phyloP scores from a whole-genome alignment of 2,888 invertebrate species.

The Micoletzkya japonica region DNA sequence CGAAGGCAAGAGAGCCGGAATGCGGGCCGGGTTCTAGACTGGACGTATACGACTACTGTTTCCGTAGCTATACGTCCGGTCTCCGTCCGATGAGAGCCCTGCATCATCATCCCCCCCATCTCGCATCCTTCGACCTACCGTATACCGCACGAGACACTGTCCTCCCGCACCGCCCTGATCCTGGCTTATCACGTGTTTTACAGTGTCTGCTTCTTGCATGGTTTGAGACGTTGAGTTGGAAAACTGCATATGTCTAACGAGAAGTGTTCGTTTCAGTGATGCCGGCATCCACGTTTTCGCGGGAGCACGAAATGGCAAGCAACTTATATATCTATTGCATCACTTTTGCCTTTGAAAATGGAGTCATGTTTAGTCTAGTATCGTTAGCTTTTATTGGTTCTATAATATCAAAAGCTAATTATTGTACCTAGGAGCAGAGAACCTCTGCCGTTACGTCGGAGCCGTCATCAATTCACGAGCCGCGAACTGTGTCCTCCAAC shows the following conservation, averaged over 20 bases:
- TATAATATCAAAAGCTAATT: background rate
- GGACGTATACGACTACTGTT: background rate
- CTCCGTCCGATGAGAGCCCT: background rate
- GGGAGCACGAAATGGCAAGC: conserved; percentile 17
- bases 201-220: too few species aligned
- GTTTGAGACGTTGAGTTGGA: too few species aligned
- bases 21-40: conserved; percentile 11
- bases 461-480: background rate
- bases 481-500: background rate
- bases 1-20: conserved; percentile 16
- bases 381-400: background rate
- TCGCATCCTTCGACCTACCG: too few species aligned
- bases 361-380: background rate
- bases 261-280: conserved; percentile 16
- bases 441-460: background rate
- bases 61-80: background rate
- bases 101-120: too few species aligned
- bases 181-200: too few species aligned
- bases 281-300: conserved; percentile 9
- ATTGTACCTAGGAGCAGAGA: background rate
- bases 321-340: too few species aligned
- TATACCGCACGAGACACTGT: too few species aligned
- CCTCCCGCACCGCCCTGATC: too few species aligned
- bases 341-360: background rate
- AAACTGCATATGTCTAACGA: too few species aligned